These are phyloP conservation scores for Galagoides demidoff DNA, from an alignment of 2,797 vertebrate species.

Conservation along the genomic window DNA sequence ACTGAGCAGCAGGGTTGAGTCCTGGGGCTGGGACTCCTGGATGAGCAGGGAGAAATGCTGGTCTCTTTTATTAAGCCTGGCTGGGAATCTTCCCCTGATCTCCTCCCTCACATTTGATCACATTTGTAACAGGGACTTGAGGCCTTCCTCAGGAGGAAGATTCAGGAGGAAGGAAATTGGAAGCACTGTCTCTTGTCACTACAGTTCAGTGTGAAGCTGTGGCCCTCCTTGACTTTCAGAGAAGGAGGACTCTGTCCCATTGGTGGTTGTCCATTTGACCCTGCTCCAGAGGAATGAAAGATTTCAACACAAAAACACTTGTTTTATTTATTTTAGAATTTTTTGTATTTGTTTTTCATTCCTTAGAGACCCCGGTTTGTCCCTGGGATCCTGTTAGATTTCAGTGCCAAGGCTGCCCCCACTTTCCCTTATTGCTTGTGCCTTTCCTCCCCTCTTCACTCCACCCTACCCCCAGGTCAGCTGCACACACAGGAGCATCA, in stretches of 20 bases:
- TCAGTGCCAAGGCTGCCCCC: neutral
- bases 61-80: neutral
- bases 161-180: neutral
- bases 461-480: neutral
- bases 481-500: neutral
- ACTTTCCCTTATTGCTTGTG: accelerated
- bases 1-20: constrained; percentile 48
- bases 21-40: neutral
- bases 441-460: neutral
- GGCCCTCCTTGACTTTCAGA: neutral
- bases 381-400: neutral
- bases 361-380: neutral
- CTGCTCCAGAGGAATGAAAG: constrained; percentile 2
- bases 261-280: neutral
- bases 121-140: neutral
- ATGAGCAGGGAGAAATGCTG: constrained; percentile 41
- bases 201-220: constrained; percentile 4
- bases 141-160: neutral
- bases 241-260: neutral
- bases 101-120: neutral
- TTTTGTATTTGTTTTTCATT: neutral
- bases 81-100: neutral
- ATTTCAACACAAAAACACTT: neutral
- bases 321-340: neutral
- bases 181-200: constrained; percentile 5